Percentiles rank a stretch among this genome's conserved stretches.
phyloP scores from a whole-genome alignment of 2,113 vertebrate species.

The Thryonomys swinderianus region DNA sequence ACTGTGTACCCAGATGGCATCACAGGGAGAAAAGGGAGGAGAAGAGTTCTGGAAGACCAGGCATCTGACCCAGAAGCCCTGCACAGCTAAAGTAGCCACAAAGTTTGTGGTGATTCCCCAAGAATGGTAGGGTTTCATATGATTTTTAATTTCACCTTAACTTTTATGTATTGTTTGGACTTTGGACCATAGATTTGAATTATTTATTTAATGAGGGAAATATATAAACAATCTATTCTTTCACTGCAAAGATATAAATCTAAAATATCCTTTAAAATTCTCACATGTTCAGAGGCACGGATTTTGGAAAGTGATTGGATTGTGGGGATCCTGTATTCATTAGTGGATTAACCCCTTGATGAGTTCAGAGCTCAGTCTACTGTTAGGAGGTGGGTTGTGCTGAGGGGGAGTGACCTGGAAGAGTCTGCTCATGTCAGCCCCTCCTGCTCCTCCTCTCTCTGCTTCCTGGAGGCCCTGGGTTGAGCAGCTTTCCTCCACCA shows the following conservation, averaged over 20 bases:
- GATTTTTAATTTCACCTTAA: slow-evolving; percentile 13
- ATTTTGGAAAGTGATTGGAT: neutral
- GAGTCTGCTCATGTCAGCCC: neutral
- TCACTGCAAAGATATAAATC: neutral
- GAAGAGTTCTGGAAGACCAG: neutral
- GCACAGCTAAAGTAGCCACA: neutral
- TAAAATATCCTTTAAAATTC: neutral
- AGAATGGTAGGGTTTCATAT: neutral
- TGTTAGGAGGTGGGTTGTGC: neutral
- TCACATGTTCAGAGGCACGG: neutral
- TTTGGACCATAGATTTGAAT: neutral
- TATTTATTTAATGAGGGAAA: slow-evolving; percentile 3
- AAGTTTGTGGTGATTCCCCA: no score
- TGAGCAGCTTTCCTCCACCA: neutral
- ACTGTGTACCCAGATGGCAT: neutral
- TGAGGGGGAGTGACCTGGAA: neutral
- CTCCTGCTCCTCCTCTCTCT: neutral
- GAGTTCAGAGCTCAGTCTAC: neutral
- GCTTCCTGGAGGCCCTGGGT: neutral
- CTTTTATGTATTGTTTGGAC: neutral
- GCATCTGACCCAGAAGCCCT: neutral
- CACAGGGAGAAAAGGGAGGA: neutral
- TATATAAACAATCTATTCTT: neutral
- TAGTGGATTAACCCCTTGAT: neutral
- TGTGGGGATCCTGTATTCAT: neutral